Evolutionary conservation across 2,888 invertebrate genomes (phyloP), one percentile per base, ranked within the genome.

Genomic region (Cosmopolites sordidus): DNA sequence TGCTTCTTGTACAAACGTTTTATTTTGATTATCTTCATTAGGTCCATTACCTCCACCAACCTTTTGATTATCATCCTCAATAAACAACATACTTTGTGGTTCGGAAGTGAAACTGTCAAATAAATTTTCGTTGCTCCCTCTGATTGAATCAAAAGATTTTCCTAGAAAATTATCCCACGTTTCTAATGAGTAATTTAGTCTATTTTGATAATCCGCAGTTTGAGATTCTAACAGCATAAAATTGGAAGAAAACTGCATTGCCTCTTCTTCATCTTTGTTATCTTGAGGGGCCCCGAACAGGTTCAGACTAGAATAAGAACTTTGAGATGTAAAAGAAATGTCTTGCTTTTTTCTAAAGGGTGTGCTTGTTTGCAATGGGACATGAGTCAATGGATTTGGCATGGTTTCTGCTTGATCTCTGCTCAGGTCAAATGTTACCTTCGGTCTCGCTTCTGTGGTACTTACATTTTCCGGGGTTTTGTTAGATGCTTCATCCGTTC

Each of bases 81-180:
- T 54, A 53, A 69, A 69, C 27, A 71, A 49, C 55, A 71, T 58
- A 61, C 71, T 71, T 53, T 68, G 67, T 1, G 71, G 71, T 58
- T 73, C 71, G 1, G 67, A 67, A 18, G 63, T 60, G 51, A 70
- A 69, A 56, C 68, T 69, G 48, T 67, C 67, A 38, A 70, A 69
- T 17, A 67, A 61, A 48, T 66, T 65, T 22, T 63, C 60, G 11
- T 57, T 62, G 40, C 59, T 58, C 12, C 64, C 62, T 48, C 67
- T 60, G 39, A 64, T 69, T 44, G 66, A 63, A 55, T 73, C 70
- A 30, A 73, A 67, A 17, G 72, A 68, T 45, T 69, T 68, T 16
- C 70, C 73, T 38, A 75, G 58, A 59, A 75, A 75, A 56, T 71
- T 72, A 62, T 75, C 73, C 75, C 75, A 75, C 1, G 74, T 74